Conservation (phyloP, 2,113 vertebrate genomes). For the Limnothrissa miodon region DNA sequence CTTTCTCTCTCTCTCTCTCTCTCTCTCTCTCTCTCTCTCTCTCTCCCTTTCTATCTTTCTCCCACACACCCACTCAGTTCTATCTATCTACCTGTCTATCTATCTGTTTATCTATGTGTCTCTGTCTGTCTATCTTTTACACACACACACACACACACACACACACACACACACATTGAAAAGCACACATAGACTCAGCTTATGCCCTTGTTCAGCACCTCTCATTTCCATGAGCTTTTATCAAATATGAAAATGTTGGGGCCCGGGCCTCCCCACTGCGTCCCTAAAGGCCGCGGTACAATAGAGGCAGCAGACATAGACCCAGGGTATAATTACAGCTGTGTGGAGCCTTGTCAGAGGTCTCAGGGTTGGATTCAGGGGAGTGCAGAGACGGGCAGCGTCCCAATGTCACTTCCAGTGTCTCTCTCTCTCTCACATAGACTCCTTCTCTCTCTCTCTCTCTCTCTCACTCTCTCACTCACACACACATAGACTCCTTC, state of each 20-base stretch:
- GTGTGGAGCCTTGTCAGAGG: slow-evolving; percentile 59
- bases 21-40: slow-evolving; percentile 29
- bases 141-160: slow-evolving; percentile 17
- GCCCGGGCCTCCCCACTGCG: slow-evolving; percentile 31
- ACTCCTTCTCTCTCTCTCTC: too few species aligned
- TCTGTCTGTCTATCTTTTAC: background rate
- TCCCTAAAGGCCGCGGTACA: slow-evolving; percentile 47
- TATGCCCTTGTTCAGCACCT: background rate
- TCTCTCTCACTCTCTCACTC: background rate
- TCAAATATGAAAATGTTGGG: slow-evolving; percentile 59
- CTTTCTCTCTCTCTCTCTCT: background rate
- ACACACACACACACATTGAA: slow-evolving; percentile 38
- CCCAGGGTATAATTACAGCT: slow-evolving; percentile 58
- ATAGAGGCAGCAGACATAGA: slow-evolving; percentile 44
- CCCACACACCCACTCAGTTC: too few species aligned
- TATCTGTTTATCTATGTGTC: background rate
- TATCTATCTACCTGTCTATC: background rate
- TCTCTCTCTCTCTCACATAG: background rate
- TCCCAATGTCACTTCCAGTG: slow-evolving; percentile 47
- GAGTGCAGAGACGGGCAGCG: slow-evolving; percentile 52
- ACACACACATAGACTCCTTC: background rate
- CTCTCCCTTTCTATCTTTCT: background rate
- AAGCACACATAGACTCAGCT: slow-evolving; percentile 25
- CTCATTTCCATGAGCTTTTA: slow-evolving; percentile 54
- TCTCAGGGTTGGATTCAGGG: slow-evolving; percentile 58